Conservation (phyloP, 2,797 vertebrate genomes). For the Lithobates sylvaticus region DNA sequence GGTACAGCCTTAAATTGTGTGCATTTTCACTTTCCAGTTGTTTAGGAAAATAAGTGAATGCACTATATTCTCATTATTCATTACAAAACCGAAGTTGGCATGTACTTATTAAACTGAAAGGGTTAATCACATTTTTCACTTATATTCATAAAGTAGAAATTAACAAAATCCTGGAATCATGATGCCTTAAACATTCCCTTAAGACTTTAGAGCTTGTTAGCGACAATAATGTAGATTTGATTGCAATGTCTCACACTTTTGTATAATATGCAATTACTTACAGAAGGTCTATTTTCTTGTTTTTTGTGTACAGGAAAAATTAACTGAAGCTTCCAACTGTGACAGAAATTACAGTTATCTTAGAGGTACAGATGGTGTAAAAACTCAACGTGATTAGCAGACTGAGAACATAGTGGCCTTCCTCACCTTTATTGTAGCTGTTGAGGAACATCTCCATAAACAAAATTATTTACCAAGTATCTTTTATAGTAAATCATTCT, state of each 20-base stretch:
- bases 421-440: constrained; percentile 74
- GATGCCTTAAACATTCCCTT: constrained; percentile 48
- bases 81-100: background rate
- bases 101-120: background rate
- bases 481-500: constrained; percentile 71
- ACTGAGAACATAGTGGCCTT: constrained; percentile 76
- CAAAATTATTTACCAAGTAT: constrained; percentile 77
- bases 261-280: constrained; percentile 63
- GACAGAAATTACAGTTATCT: constrained; percentile 82
- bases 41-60: background rate
- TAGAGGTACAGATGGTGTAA: constrained; percentile 81
- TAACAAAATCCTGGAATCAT: constrained; percentile 31
- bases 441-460: constrained; percentile 74
- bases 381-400: constrained; percentile 79
- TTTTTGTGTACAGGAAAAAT: constrained; percentile 66
- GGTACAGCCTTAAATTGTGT: background rate
- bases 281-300: constrained; percentile 57
- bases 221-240: constrained; percentile 60
- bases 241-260: constrained; percentile 61
- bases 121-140: constrained; percentile 32
- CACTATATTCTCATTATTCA: background rate
- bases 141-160: constrained; percentile 32
- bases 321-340: constrained; percentile 82
- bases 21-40: too few species aligned
- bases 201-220: constrained; percentile 54